phyloP scores from a whole-genome alignment of 1,140 invertebrate species.

The Apis laboriosa region DNA sequence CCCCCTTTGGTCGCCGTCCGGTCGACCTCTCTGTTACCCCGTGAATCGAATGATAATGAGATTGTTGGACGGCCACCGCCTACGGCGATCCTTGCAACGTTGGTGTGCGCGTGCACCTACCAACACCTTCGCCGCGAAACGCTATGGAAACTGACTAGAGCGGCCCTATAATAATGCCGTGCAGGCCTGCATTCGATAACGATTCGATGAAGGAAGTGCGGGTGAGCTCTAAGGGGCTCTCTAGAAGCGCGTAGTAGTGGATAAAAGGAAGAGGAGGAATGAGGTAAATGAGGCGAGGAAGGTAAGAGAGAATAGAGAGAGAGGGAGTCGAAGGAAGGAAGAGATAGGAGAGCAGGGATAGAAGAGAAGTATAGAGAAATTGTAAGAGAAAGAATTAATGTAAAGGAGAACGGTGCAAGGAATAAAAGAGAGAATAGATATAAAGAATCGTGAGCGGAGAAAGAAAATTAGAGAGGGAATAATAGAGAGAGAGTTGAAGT shows the following conservation, averaged over 20 bases:
- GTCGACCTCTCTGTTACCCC: conserved; percentile 67
- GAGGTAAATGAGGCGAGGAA: no score
- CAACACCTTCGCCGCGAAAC: conserved; percentile 47
- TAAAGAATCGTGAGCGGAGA: no score
- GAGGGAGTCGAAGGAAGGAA: conserved; percentile 15
- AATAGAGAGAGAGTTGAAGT: neutral
- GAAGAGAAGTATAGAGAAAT: conserved; percentile 21
- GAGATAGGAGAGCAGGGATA: conserved; percentile 14
- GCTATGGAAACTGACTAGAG: conserved; percentile 19
- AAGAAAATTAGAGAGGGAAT: neutral
- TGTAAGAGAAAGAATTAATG: neutral
- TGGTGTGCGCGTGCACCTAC: conserved; percentile 25
- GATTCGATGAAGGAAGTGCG: conserved; percentile 77
- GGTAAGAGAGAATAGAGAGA: neutral
- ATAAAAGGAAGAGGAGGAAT: neutral
- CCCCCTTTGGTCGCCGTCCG: conserved; percentile 47
- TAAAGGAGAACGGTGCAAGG: conserved; percentile 36
- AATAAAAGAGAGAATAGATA: no score
- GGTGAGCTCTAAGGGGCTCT: conserved; percentile 40
- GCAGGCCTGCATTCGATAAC: conserved; percentile 76
- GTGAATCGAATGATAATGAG: conserved; percentile 78
- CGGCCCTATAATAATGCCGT: conserved; percentile 71
- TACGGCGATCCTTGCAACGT: conserved; percentile 46
- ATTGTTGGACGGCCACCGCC: conserved; percentile 68
- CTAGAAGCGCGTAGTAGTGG: neutral